Conservation (phyloP, 2,113 vertebrate genomes). For the Misgurnus anguillicaudatus region DNA sequence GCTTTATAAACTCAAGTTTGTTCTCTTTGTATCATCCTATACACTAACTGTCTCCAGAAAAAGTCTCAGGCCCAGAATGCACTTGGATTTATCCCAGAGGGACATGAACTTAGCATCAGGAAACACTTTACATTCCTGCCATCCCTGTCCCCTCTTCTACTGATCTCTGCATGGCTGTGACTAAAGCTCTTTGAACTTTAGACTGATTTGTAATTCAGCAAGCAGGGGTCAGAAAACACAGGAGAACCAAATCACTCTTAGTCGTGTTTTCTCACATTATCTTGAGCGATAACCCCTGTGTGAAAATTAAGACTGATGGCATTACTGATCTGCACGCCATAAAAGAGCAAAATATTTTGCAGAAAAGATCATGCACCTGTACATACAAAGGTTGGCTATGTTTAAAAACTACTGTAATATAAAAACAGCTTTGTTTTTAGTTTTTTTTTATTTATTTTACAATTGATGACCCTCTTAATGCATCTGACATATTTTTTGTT, state of each 20-base stretch:
- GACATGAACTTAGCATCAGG: slow-evolving; percentile 53
- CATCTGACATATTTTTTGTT: too few species aligned
- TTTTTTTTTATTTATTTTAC: too few species aligned
- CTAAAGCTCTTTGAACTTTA: slow-evolving; percentile 27
- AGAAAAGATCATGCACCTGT: not conserved
- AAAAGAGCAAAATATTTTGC: not conserved
- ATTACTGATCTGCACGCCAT: too few species aligned
- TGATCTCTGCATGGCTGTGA: slow-evolving; percentile 43
- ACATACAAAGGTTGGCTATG: too few species aligned
- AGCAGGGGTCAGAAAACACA: slow-evolving; percentile 35
- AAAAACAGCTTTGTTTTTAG: too few species aligned
- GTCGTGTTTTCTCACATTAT: not conserved
- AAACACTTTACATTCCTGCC: slow-evolving; percentile 54
- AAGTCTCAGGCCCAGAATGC: slow-evolving; percentile 6
- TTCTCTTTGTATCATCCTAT: not conserved
- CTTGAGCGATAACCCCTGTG: not conserved
- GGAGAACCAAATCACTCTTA: slow-evolving; percentile 2
- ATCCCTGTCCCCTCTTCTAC: slow-evolving; percentile 11
- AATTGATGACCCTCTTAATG: too few species aligned
- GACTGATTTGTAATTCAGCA: slow-evolving; percentile 21
- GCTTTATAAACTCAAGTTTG: too few species aligned
- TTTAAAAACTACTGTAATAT: too few species aligned
- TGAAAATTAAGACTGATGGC: slow-evolving; percentile 3
- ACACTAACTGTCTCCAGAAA: not conserved
- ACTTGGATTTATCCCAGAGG: slow-evolving; percentile 22